phyloP scores from a whole-genome alignment of 2,113 vertebrate genomes.

The Struthio camelus region DNA sequence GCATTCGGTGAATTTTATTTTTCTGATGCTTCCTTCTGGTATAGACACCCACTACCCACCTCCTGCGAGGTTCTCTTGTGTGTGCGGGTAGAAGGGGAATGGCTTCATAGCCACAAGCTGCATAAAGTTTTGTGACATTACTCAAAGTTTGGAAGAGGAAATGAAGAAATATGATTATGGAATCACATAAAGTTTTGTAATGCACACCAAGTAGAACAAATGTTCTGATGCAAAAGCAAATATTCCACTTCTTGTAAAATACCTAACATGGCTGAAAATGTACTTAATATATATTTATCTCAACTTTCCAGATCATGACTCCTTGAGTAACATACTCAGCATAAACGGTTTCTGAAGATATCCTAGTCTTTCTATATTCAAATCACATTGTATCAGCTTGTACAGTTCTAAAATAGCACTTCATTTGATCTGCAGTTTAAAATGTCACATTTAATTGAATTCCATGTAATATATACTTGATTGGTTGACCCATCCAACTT shows the following conservation, averaged over 20 bases:
- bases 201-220: neutral
- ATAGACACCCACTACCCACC: neutral
- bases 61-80: neutral
- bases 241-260: neutral
- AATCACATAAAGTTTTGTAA: neutral
- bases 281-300: neutral
- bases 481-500: neutral
- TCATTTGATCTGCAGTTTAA: neutral
- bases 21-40: neutral
- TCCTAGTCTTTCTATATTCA: neutral
- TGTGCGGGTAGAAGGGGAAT: neutral
- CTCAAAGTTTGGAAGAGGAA: neutral
- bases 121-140: neutral
- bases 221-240: neutral
- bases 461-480: neutral
- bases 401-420: neutral
- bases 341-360: neutral
- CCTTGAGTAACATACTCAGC: neutral
- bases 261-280: accelerated
- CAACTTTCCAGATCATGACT: neutral
- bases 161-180: neutral
- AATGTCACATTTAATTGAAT: neutral
- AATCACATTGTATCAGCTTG: neutral
- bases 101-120: neutral
- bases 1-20: neutral